These are phyloP conservation scores for Chroicocephalus ridibundus DNA, from an alignment of 2,113 vertebrate genomes.

Conservation along the genomic window DNA sequence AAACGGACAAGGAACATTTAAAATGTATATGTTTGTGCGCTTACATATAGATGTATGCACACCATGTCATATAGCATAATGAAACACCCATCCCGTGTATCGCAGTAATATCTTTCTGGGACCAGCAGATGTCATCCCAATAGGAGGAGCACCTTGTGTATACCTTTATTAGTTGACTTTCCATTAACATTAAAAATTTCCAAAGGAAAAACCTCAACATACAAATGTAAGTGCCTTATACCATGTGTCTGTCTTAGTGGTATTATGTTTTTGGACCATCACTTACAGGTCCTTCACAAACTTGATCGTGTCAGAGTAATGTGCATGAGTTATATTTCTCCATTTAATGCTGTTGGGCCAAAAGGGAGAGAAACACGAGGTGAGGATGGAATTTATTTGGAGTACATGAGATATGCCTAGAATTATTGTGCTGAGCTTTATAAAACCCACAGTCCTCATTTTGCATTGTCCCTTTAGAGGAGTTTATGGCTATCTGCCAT, in stretches of 20 bases:
- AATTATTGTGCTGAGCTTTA: neutral
- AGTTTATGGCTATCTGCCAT: neutral
- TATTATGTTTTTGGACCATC: neutral
- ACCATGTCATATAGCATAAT: neutral
- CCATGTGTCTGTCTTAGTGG: neutral
- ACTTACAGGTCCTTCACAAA: neutral
- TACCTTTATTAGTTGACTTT: neutral
- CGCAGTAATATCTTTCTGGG: neutral
- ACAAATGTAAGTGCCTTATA: neutral
- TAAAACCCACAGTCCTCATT: neutral
- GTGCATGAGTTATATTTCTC: neutral
- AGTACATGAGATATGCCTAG: neutral
- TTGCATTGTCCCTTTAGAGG: neutral
- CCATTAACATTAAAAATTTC: neutral
- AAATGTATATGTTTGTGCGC: neutral
- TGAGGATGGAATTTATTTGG: neutral
- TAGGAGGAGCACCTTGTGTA: neutral
- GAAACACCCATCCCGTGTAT: rapidly evolving
- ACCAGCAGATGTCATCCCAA: neutral
- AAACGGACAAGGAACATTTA: neutral
- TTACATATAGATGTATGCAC: neutral
- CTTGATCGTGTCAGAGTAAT: neutral
- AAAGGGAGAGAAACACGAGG: neutral
- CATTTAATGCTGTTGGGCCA: neutral
- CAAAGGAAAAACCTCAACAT: neutral